Evolutionary conservation across 2,888 invertebrate genomes (phyloP), one percentile per base, ranked within the genome.

Genomic region (Endomychus coccineus): DNA sequence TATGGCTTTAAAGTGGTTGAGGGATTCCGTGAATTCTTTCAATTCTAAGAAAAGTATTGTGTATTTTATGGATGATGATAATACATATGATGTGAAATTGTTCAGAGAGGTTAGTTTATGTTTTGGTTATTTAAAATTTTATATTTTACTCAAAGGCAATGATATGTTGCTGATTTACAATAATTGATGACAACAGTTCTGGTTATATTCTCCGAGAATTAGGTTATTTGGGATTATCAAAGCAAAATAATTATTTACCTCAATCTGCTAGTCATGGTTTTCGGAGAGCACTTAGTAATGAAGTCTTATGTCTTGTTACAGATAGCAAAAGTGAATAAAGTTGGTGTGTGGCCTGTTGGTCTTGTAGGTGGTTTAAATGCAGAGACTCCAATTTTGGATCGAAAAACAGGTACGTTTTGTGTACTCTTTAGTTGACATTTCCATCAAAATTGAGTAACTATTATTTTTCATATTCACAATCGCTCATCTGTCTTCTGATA

Each of bases 41-140:
- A 69, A 71, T 23, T 71, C 73, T 54, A 71, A 73, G 54, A 63
- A 73, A 54, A 82, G 87, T 9, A 78, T 94, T 22, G 81, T 96
- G 0, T 97, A 85, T 66, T 96, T 97, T 64, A 94, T 94, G 71
- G 96, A 97, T 58, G 96, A 97, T 63, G 96, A 96, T 59, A 97
- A 97, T 61, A 83, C 92, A 0, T 97, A 97, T 59, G 79, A 85
- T 29, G 63, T 91, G 16, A 83, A 88, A 62, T 63, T 97, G 7
- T 97, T 97, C 68, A 77, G 82, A 39, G 94, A 95, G 77, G 88
- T 88, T 56, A 56, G 6, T 17, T 16, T 16, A 7, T 24, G 4
- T 31, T 27, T 30, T 34, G 13, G n/a, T 24, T 27, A 16, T 15
- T 31, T 7, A 12, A 11, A 24, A 29, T 32, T 37, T 34, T 19